A percentile compares a stretch with the other conserved stretches of the same genome.
Evolutionary conservation across 2,888 invertebrate species (phyloP).

Genomic region (Cetonia aurata): DNA sequence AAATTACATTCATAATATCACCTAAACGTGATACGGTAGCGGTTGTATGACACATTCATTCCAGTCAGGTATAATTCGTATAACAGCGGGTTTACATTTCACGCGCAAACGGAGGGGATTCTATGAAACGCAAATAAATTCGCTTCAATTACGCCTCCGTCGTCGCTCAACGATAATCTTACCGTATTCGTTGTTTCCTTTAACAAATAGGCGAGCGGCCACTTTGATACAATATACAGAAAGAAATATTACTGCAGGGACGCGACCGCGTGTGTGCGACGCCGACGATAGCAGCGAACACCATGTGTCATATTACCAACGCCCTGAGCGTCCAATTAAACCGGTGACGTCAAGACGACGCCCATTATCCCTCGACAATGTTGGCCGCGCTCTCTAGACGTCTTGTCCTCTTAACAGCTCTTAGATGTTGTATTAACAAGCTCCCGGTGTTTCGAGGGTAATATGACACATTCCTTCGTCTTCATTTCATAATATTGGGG

Average conservation of each 20-base stretch:
- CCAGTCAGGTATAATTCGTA: too few relatives aligned
- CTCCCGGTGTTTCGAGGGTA: slow-evolving; percentile 15
- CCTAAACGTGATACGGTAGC: too few relatives aligned
- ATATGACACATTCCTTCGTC: slow-evolving; percentile 10
- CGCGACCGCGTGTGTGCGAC: slow-evolving; percentile 10
- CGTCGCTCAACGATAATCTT: slow-evolving; percentile 7
- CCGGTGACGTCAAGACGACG: slow-evolving; percentile 38
- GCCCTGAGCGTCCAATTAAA: slow-evolving; percentile 38
- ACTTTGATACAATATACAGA: not conserved
- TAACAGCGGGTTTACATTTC: too few relatives aligned
- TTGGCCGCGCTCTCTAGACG: slow-evolving; percentile 8
- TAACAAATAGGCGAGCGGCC: too few relatives aligned
- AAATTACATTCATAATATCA: too few relatives aligned
- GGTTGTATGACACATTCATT: too few relatives aligned
- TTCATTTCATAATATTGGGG: slow-evolving; percentile 15
- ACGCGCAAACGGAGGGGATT: too few relatives aligned
- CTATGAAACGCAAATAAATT: too few relatives aligned
- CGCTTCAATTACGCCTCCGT: not conserved
- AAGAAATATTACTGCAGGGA: slow-evolving; percentile 19
- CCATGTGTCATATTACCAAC: slow-evolving; percentile 40
- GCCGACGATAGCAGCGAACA: slow-evolving; percentile 1
- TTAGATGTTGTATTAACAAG: slow-evolving; percentile 24
- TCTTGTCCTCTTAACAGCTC: slow-evolving; percentile 17
- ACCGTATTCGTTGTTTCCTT: slow-evolving; percentile 7
- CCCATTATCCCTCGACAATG: slow-evolving; percentile 27